Base-by-base conservation (phyloP, 2,797 vertebrate genomes). In the Nyctalus aviator region DNA sequence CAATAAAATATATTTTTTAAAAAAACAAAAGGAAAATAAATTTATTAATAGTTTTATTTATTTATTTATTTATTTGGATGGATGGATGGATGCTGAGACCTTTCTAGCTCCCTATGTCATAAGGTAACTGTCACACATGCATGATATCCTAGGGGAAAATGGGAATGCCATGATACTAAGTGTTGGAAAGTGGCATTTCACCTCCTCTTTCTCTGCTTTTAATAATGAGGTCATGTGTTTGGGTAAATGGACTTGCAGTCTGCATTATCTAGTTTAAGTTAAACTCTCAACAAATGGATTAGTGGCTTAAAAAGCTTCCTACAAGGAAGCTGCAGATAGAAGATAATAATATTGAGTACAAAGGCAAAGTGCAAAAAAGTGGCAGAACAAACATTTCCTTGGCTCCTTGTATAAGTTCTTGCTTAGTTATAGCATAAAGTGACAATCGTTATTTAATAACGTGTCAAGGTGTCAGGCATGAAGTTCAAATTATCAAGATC, bases 401-500 rank as follows among this genome's bases (percentile, higher is more conserved):
- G 30, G 6, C 18, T 79, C 41, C 4, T 77, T 53, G 30, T 14
- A 27, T 72, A 68, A 79, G 20, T 14, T 37, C 37, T 15, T 83
- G 72, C 41, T 90, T 32, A 50, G 10, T 48, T 3, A 30, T 18
- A 11, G 11, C 27, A 53, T 41, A 50, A 95, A 41, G 9, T 46
- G 48, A 46, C 1, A 46, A 3, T 44, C 35, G 72, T 35, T 21
- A 88, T n/a, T 32, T 75, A 27, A 62, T 17, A 25, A 1, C 23
- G 3, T 81, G 41, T 77, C 68, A 73, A 93, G 59, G 48, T 77
- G 55, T 85, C 59, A 88, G 66, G 17, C 90, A 68, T 32, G 55
- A 32, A 25, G 59, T 30, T 68, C 46, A 86, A 55, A 69, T 72
- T 11, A 53, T 72, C 9, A 93, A 77, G 32, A 68, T 20, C 27